Evolutionary conservation across 2,888 invertebrate genomes (phyloP), one percentile per base, ranked within the genome.

Genomic region (Pinctada fucata): DNA sequence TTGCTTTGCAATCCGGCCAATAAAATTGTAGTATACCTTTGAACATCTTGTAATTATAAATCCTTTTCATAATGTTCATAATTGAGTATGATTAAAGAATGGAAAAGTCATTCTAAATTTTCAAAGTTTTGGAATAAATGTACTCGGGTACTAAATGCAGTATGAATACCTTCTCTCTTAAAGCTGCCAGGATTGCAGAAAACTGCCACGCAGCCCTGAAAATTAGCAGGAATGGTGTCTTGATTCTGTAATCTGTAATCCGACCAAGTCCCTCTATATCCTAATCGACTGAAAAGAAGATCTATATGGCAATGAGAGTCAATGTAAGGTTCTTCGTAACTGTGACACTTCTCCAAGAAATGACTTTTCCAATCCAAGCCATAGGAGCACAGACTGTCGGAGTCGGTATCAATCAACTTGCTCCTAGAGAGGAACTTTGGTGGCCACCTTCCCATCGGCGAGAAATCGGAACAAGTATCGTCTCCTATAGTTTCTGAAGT

Each of bases 291-390:
- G 75, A 88, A 91, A 48, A 92, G 82, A 75, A 92, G 92, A 79
- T 93, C 93, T 3, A 93, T 82, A 78, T 93, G 93, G 78, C 93
- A 93, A 82, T 93, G 93, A 2, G 91, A 90, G 79, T 93, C 93
- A 47, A 93, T 87, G 77, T 86, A 92, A 49, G 72, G 82, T 72
- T 83, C 83, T 63, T 82, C 72, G 80, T 88, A 88, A 5, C 66
- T 73, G 47, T 82, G 78, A 69, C 84, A 85, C 45, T 79, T 74
- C 8, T 76, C 73, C 13, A 80, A 83, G 77, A 86, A 86, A 6
- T 81, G 74, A 8, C 68, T 76, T 68, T 78, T 84, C 85, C 88
- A 86, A 75, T 85, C 82, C 47, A 58, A 6, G 13, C 8, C 6
- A 13, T 10, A 58, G 58, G 58, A 58, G 13, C 13, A 58, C 6